Percentiles rank a stretch among this genome's conserved stretches.
Evolutionary conservation across 2,888 invertebrate species (phyloP).

Genomic region (Cartodere bifasciata): DNA sequence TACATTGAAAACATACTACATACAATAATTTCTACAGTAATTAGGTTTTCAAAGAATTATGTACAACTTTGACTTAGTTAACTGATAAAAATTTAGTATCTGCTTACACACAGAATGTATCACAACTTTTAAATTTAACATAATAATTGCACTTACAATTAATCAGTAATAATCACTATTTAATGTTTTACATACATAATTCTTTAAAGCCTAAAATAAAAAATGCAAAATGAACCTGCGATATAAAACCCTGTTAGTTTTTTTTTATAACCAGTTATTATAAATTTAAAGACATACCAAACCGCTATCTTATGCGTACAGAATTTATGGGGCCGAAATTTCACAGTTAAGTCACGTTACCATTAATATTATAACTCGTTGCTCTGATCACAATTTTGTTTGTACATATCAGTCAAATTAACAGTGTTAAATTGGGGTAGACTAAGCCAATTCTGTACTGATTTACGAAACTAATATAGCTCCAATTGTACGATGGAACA

Average conservation of each 20-base stretch:
- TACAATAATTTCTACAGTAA: constrained; percentile 31
- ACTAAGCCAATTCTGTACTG: too few species aligned
- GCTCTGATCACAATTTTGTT: constrained; percentile 19
- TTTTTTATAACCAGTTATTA: constrained; percentile 16
- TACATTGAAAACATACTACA: constrained; percentile 34
- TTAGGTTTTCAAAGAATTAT: constrained; percentile 26
- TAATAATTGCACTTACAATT: constrained; percentile 22
- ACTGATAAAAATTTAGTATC: constrained; percentile 18
- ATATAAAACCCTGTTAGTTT: constrained; percentile 28
- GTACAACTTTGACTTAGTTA: constrained; percentile 15
- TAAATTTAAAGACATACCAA: constrained; percentile 16
- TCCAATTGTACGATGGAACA: too few species aligned
- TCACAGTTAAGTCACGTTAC: constrained; percentile 16
- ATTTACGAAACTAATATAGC: too few species aligned
- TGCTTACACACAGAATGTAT: constrained; percentile 15
- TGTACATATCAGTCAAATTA: constrained; percentile 21
- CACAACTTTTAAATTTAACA: constrained; percentile 13
- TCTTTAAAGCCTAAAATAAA: constrained; percentile 19
- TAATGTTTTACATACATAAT: constrained; percentile 17
- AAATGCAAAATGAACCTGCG: constrained; percentile 21
- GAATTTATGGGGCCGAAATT: constrained; percentile 8
- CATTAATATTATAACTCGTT: constrained; percentile 13
- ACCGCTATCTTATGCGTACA: constrained; percentile 22
- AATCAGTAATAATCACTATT: constrained; percentile 9
- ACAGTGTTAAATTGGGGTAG: too few species aligned